Evolutionary conservation across 1,140 invertebrate species (phyloP), one percentile per base, ranked within the genome.

Genomic region (Cyclina sinensis): DNA sequence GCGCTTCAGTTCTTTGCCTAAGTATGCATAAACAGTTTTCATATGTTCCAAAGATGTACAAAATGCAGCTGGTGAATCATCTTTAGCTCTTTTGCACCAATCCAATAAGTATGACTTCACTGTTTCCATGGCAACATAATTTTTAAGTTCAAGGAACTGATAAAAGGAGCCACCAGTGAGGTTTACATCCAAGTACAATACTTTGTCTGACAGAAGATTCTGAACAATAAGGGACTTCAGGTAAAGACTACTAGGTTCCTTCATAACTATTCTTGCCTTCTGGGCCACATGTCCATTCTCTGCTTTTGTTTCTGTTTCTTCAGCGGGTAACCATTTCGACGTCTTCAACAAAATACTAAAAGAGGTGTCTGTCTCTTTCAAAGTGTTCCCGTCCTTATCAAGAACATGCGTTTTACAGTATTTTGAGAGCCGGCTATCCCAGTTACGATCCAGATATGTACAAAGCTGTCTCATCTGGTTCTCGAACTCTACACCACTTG

Each of bases 81-180:
- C 57, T n/a, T 90, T 62, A 30, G 73, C 43, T 48, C 94, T 87
- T 43, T 83, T 30, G 57, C 92, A 84, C 93, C 93, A 94, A 7
- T 87, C 32, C 11, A 91, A 89, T 37, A 94, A 91, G 30, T 79
- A 89, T 0, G 91, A 83, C 35, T 90, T 92, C 0, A 94, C 73
- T 14, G 86, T 85, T 14, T 89, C 51, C 0, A 80, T 54, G n/a
- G 80, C 39, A n/a, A 94, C 84, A 16, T 12, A 35, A 16, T 86
- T 76, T 79, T 94, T 94, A n/a, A 94, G 74, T 37, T 84, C 74
- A 27, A 94, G 90, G 79, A 94, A 94, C 30, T 90, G 78, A 37
- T 78, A 82, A 74, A 94, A 93, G 12, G 86, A 85, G 59, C 92
- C 92, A 43, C 46, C 14, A 27, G 88, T 79, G 18, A 48, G 39